Evolutionary conservation across 2,888 invertebrate genomes (phyloP).

Genomic region (Dryadula phaetusa): DNA sequence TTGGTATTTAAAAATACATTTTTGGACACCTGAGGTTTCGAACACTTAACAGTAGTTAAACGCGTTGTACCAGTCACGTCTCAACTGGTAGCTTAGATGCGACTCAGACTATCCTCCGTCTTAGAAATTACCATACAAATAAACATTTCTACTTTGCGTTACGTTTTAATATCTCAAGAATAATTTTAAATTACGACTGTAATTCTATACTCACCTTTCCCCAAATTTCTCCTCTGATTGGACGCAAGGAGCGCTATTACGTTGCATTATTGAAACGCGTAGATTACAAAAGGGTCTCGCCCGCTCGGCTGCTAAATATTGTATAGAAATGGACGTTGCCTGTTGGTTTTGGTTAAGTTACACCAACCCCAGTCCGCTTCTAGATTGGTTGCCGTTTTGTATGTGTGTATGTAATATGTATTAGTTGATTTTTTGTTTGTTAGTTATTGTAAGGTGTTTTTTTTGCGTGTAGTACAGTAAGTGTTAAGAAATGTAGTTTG

Average conservation of each 20-base stretch:
- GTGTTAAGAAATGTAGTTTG: no score
- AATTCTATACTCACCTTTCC: constrained; percentile 11
- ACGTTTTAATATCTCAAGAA: constrained; percentile 19
- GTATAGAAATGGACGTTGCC: constrained; percentile 22
- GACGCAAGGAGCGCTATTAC: constrained; percentile 25
- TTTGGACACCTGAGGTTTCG: no score
- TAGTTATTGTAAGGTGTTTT: no score
- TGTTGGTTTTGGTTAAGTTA: constrained; percentile 12
- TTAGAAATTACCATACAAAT: constrained; percentile 4
- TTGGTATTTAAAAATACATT: no score
- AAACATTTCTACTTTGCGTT: constrained; percentile 3
- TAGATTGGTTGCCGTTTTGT: background rate
- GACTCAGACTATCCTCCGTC: background rate
- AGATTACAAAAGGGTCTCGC: constrained; percentile 31
- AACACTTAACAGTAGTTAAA: no score
- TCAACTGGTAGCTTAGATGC: no score
- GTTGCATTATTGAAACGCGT: constrained; percentile 26
- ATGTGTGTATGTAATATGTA: background rate
- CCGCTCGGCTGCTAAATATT: constrained; percentile 20
- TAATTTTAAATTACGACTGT: constrained; percentile 20
- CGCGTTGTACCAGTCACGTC: no score
- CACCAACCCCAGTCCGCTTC: background rate
- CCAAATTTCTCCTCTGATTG: constrained; percentile 26
- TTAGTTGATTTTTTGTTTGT: background rate
- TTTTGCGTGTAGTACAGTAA: no score